Conservation (phyloP, 2,113 vertebrate genomes). For the Myanophis thanlyinensis region DNA sequence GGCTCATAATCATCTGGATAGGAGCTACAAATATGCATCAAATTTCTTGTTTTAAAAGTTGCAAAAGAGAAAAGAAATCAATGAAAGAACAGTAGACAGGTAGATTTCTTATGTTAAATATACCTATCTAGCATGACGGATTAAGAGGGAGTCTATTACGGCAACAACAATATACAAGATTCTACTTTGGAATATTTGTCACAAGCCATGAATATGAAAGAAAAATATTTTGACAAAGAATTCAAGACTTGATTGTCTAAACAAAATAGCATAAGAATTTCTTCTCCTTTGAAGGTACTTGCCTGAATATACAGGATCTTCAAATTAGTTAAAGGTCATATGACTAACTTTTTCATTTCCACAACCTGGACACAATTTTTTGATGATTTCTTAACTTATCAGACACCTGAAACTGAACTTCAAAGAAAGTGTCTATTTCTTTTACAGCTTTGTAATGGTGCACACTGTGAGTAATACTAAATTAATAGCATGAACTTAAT, state of each 20-base stretch:
- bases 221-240: background rate
- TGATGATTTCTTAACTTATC: background rate
- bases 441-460: background rate
- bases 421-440: background rate
- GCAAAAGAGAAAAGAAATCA: background rate
- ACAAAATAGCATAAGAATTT: background rate
- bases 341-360: background rate
- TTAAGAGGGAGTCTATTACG: background rate
- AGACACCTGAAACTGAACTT: background rate
- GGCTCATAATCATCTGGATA: background rate
- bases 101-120: background rate
- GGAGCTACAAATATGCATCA: background rate
- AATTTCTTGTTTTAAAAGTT: background rate
- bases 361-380: background rate
- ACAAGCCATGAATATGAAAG: background rate
- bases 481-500: background rate
- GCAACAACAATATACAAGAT: background rate
- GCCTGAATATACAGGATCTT: background rate
- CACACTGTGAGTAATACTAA: background rate
- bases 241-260: background rate
- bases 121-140: background rate
- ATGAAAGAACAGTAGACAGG: background rate
- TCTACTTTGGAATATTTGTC: background rate
- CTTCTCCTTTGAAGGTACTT: background rate
- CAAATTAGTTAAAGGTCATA: background rate